Base-by-base conservation (phyloP, 1,140 invertebrate genomes). In the Heliconius hermathena region DNA sequence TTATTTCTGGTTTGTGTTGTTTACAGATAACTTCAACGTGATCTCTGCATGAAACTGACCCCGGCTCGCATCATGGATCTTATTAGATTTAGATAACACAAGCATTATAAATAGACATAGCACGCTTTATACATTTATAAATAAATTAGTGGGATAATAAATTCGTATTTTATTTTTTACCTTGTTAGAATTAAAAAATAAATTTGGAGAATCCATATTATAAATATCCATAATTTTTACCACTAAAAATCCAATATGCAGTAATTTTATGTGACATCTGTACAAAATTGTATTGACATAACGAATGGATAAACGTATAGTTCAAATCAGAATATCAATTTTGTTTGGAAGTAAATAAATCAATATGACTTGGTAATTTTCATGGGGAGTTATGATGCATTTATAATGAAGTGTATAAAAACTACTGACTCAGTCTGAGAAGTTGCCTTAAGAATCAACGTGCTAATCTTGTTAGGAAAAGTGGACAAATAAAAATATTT, bases 101-200 rank as follows among this genome's bases (percentile, higher is more conserved):
- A 87, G 84, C 85, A 87, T 86, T 77, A 78, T 79, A 87, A 90
- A 89, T 83, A 82, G 83, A 86, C 81, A 76, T 72, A 73, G 82
- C 83, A 87, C 84, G 88, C 82, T 87, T 85, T 80, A 80, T 81
- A 86, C 76, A 83, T 82, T 73, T 84, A 82, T 78, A 82, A 89
- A 84, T 88, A 90, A 90, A 88, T 85, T 84, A 89, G 86, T 90
- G 89, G 87, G 84, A 87, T 84, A 81, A 72, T 75, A n/a, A 57
- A n/a, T 22, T 22, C 9, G 3, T 57, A 22, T 57, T 57, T 57
- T 57, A 52, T 52, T 52, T 11, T 57, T 9, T 57, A 22, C 54
- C n/a, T 57, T 57, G 8, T 57, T 11, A 22, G n/a, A 57, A 57
- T 8, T 22, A 8, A 22, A 52, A 1, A 52, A 5, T 52, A 52